A percentile compares a stretch with the other conserved stretches of the same genome.
phyloP scores from a whole-genome alignment of 1,140 invertebrate species.

The Pygmarrhopalites habei region DNA sequence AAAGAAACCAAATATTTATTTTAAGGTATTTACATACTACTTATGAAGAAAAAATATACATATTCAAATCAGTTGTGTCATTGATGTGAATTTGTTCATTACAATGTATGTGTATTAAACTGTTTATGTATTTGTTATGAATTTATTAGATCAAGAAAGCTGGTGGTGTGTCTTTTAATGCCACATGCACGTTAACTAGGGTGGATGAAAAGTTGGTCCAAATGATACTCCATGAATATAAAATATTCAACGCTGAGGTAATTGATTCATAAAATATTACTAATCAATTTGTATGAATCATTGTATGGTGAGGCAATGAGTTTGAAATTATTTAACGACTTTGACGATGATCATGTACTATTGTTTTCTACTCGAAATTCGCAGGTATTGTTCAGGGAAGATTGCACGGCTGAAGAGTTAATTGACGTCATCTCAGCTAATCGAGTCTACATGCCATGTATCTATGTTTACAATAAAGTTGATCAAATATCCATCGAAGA shows the following conservation, averaged over 20 bases:
- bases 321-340: constrained; percentile 12
- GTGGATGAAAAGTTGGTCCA: constrained; percentile 97
- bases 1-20: constrained; percentile 93
- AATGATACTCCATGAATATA: constrained; percentile 97
- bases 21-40: constrained; percentile 74
- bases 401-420: constrained; percentile 90
- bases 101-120: too few relatives aligned
- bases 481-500: constrained; percentile 99
- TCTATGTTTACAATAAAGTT: constrained; percentile 99
- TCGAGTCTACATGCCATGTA: constrained; percentile 91
- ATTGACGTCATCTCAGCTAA: constrained; percentile 99
- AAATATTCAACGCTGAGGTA: constrained; percentile 97
- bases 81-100: too few relatives aligned
- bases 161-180: constrained; percentile 97
- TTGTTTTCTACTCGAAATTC: too few relatives aligned
- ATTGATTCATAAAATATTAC: too few relatives aligned
- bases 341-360: neutral
- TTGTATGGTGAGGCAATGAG: neutral
- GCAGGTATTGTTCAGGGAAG: constrained; percentile 81
- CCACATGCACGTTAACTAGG: constrained; percentile 86
- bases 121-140: too few relatives aligned
- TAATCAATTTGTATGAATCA: neutral
- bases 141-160: constrained; percentile 77
- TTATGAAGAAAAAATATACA: too few relatives aligned
- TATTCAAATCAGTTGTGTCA: too few relatives aligned